These are phyloP conservation scores for Notothenia rossii DNA, from an alignment of 2,113 vertebrate genomes.

Conservation along the genomic window DNA sequence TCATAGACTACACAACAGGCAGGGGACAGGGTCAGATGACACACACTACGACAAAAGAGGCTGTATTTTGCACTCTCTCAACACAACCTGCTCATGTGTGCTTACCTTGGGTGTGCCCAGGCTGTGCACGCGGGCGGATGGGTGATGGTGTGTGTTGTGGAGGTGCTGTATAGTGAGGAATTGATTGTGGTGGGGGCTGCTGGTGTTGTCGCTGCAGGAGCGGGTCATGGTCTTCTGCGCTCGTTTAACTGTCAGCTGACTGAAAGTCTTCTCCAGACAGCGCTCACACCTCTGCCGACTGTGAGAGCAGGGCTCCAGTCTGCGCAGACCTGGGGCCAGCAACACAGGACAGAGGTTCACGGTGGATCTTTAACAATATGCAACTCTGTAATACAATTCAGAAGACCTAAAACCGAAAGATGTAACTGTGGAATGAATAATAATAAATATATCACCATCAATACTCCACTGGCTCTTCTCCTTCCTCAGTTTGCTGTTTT, in stretches of 20 bases:
- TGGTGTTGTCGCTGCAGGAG: constrained; percentile 92
- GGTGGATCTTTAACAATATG: too few relatives aligned
- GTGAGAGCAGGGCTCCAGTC: constrained; percentile 83
- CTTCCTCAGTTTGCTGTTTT: constrained; percentile 86
- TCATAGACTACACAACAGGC: constrained; percentile 30
- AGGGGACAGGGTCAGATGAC: background rate
- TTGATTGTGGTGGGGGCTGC: constrained; percentile 59
- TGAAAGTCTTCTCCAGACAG: constrained; percentile 77
- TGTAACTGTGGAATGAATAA: too few relatives aligned
- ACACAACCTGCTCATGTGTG: background rate
- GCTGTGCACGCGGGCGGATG: constrained; percentile 76
- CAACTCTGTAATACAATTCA: too few relatives aligned
- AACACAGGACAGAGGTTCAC: too few relatives aligned
- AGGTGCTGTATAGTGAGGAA: constrained; percentile 42
- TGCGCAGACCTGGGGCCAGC: constrained; percentile 79
- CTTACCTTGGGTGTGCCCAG: constrained; percentile 78
- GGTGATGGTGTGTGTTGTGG: constrained; percentile 56
- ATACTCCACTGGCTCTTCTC: constrained; percentile 88
- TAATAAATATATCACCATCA: constrained; percentile 85
- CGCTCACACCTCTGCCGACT: constrained; percentile 84
- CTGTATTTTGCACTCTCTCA: background rate
- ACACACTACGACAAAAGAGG: background rate
- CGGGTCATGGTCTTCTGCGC: constrained; percentile 89
- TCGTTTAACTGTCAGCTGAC: constrained; percentile 68
- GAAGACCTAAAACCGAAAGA: too few relatives aligned